Conservation (phyloP, 2,797 vertebrate genomes). For the Champsocephalus gunnari region DNA sequence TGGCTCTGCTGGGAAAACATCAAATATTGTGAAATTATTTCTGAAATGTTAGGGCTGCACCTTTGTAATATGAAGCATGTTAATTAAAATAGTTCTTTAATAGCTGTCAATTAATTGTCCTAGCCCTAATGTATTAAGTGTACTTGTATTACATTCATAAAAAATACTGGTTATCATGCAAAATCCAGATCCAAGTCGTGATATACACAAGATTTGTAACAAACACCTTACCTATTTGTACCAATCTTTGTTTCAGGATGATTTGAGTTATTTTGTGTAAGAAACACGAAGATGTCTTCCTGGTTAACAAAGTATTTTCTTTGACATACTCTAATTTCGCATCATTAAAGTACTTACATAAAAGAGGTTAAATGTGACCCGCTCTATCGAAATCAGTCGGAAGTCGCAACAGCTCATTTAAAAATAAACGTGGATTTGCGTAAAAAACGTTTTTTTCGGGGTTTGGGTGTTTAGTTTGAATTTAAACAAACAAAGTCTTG, state of each 20-base stretch:
- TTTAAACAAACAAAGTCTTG: too few relatives aligned
- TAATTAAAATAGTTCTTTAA: too few relatives aligned
- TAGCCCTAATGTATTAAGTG: too few relatives aligned
- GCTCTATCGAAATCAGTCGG: too few relatives aligned
- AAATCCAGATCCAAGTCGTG: neutral
- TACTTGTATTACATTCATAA: neutral
- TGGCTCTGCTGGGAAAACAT: slow-evolving; percentile 77
- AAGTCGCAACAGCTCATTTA: too few relatives aligned
- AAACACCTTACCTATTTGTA: neutral
- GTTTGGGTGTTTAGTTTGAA: too few relatives aligned
- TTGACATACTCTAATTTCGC: neutral
- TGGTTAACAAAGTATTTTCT: neutral
- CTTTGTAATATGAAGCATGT: too few relatives aligned
- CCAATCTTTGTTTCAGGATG: neutral
- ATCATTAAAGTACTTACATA: too few relatives aligned
- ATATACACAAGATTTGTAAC: neutral
- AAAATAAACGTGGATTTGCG: too few relatives aligned
- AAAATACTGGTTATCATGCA: neutral
- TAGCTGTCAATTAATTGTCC: too few relatives aligned
- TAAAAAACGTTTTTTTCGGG: too few relatives aligned
- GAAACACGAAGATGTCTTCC: neutral
- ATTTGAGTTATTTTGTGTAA: neutral
- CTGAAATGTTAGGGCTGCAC: neutral
- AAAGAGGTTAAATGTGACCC: too few relatives aligned
- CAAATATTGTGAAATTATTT: neutral